Evolutionary conservation across 2,797 vertebrate species (phyloP), one percentile per base, ranked within the genome.

Genomic region (Takifugu ocellatus): DNA sequence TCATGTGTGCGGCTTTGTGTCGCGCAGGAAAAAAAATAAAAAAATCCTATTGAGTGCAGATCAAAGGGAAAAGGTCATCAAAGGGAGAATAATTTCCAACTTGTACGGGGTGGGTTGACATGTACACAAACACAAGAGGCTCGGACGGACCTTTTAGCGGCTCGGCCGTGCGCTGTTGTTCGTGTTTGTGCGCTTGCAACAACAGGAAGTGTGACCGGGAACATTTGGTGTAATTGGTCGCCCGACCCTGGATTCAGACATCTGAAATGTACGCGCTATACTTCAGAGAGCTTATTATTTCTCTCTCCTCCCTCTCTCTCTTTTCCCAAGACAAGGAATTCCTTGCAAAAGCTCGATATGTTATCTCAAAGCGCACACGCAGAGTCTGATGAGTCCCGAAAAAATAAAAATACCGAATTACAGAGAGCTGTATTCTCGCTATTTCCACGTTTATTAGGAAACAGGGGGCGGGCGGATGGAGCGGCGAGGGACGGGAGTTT

Each of bases 301-400:
- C 49, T 44, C 51, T 14, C 50, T 49, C 5, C 57, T 45, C 45
- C 25, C 44, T 17, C 45, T 58, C 47, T 46, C 46, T 52, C 50
- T 47, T 54, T 59, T 78, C 63, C 66, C 31, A 82, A 82, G 70
- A 73, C 49, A 65, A 69, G 68, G 79, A 62, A 79, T 84, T 68
- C 66, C 51, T 68, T 61, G 71, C 66, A 49, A 56, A 74, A 64
- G 77, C 69, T 27, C 54, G 55, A 56, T 50, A 43, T 10, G 51
- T 83, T 79, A 83, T 89, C 85, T 89, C 79, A 83, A 80, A 85
- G 72, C 71, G 81, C 81, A 70, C 85, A 86, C 50, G 72, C 70
- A 59, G 83, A 85, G 78, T 75, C 59, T 71, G 79, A 82, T 80
- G 61, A 87, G 55, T 48, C 45, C 58, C 36, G 69, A 74, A 71